Evolutionary conservation across 2,113 vertebrate genomes (phyloP).

Genomic region (Erpornis zantholeuca): DNA sequence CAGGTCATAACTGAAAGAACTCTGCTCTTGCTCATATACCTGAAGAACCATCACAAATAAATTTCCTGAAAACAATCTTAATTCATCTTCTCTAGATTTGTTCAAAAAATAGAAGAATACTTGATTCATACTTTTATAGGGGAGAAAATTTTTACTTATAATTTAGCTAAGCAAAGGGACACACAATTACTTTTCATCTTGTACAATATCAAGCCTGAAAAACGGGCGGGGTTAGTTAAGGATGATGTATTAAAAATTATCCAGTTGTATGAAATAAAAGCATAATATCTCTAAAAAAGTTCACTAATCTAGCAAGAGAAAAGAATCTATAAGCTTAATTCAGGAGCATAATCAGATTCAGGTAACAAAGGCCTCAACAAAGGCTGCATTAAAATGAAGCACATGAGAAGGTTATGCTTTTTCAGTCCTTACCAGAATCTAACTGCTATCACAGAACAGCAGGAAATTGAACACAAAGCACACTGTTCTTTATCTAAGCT

Average conservation of each 20-base stretch:
- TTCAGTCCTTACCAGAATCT: neutral
- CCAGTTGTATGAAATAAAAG: neutral
- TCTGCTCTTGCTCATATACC: neutral
- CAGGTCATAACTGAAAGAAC: neutral
- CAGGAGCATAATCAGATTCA: neutral
- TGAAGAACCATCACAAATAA: neutral
- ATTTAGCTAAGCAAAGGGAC: neutral
- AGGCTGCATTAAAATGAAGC: neutral
- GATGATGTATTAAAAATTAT: neutral
- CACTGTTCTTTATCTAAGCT: neutral
- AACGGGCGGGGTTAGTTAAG: neutral
- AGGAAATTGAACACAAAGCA: neutral
- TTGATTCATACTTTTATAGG: neutral
- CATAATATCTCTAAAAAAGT: neutral
- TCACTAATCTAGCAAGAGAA: neutral
- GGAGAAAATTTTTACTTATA: neutral
- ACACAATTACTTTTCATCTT: neutral
- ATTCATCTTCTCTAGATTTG: neutral
- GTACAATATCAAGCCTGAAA: neutral
- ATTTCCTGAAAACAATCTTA: neutral
- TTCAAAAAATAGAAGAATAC: neutral
- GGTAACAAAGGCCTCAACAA: neutral
- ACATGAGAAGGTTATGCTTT: neutral
- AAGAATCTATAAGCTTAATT: neutral
- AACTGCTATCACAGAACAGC: neutral